Evolutionary conservation across 2,888 invertebrate species (phyloP).

Genomic region (Byasa hedistus): DNA sequence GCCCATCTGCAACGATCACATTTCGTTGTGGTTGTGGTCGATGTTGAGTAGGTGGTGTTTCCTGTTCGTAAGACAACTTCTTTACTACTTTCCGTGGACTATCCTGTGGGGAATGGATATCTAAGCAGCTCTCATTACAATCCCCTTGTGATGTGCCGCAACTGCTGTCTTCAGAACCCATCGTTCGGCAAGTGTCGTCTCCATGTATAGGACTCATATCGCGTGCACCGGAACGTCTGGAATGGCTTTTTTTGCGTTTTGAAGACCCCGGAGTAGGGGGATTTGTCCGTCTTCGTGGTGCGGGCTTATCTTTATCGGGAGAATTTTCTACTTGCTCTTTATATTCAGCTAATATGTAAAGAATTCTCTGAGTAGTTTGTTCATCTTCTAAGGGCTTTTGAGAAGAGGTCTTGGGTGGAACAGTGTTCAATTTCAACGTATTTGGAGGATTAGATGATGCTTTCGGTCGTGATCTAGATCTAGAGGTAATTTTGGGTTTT

Average conservation of each 20-base stretch:
- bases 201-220: constrained; percentile 82
- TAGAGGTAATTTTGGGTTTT: constrained; percentile 59
- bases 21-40: constrained; percentile 72
- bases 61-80: constrained; percentile 72
- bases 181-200: constrained; percentile 84
- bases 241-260: constrained; percentile 84
- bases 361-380: constrained; percentile 88
- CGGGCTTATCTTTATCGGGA: constrained; percentile 90
- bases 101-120: constrained; percentile 80
- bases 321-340: constrained; percentile 89
- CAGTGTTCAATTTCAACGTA: constrained; percentile 82
- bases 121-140: constrained; percentile 71
- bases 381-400: constrained; percentile 90
- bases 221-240: constrained; percentile 76
- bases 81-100: constrained; percentile 71
- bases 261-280: constrained; percentile 86
- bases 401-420: constrained; percentile 76
- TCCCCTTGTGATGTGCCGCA: constrained; percentile 83
- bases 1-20: constrained; percentile 82
- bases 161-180: constrained; percentile 88
- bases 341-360: constrained; percentile 89
- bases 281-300: constrained; percentile 86
- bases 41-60: constrained; percentile 59
- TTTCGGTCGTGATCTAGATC: constrained; percentile 79
- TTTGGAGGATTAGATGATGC: constrained; percentile 76